Conservation (phyloP, 1,140 invertebrate species). For the Cotesia typhae region DNA sequence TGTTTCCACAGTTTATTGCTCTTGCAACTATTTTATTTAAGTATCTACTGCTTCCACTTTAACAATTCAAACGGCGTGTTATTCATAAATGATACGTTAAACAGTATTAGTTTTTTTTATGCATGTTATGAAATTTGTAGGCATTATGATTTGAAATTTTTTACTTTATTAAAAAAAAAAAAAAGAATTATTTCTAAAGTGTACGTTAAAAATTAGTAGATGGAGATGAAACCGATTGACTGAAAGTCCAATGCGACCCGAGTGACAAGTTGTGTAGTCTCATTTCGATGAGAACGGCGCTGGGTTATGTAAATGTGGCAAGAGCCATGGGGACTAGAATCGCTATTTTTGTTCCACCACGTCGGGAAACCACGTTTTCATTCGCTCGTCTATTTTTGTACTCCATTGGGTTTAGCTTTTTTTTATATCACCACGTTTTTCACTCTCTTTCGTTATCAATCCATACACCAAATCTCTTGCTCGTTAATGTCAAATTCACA, state of each 20-base stretch:
- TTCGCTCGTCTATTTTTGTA: constrained; percentile 44
- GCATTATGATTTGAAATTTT: too few relatives aligned
- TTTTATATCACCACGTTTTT: constrained; percentile 32
- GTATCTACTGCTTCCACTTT: too few relatives aligned
- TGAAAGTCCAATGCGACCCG: background rate
- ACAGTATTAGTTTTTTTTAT: too few relatives aligned
- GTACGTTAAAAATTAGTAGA: background rate
- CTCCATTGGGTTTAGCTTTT: constrained; percentile 8
- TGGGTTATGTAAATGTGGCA: constrained; percentile 49
- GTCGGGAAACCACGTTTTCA: constrained; percentile 49
- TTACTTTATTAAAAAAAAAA: too few relatives aligned
- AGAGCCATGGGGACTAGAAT: constrained; percentile 29
- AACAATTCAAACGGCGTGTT: too few relatives aligned
- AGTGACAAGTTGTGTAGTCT: constrained; percentile 3
- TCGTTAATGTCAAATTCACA: constrained; percentile 3
- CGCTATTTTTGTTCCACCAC: constrained; percentile 47
- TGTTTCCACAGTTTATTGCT: too few relatives aligned
- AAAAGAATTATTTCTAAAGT: too few relatives aligned
- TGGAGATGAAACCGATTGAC: constrained; percentile 8
- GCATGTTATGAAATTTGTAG: too few relatives aligned
- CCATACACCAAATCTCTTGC: constrained; percentile 14
- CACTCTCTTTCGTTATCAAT: constrained; percentile 29
- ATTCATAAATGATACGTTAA: background rate
- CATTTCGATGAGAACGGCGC: constrained; percentile 5
- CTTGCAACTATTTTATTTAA: too few relatives aligned